A percentile compares a stretch with the other conserved stretches of the same genome.
phyloP scores from a whole-genome alignment of 2,888 invertebrate genomes.

The Temnothorax unifasciatus region DNA sequence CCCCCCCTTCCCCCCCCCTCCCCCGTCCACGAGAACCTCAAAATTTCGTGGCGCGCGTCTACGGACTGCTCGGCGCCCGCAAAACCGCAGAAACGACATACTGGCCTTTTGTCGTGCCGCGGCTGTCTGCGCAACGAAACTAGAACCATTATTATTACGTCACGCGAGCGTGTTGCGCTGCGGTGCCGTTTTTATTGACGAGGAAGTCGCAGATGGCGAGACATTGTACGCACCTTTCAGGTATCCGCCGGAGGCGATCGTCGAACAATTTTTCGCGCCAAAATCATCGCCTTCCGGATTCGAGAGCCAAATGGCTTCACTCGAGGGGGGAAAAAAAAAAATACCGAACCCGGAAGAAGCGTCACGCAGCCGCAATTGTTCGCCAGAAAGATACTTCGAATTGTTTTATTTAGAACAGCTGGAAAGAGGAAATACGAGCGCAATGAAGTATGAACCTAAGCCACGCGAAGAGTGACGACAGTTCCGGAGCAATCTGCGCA shows the following conservation, averaged over 20 bases:
- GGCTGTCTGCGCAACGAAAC: conserved; percentile 66
- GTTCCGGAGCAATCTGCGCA: conserved; percentile 23
- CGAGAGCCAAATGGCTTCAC: conserved; percentile 5
- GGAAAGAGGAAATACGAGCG: not conserved
- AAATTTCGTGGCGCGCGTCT: conserved; percentile 65
- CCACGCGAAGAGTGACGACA: conserved; percentile 36
- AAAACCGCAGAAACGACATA: conserved; percentile 84
- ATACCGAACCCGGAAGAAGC: conserved; percentile 27
- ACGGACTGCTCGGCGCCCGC: conserved; percentile 75
- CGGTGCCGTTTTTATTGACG: conserved; percentile 69
- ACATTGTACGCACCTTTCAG: conserved; percentile 63
- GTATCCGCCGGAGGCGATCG: conserved; percentile 51
- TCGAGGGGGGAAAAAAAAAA: not conserved
- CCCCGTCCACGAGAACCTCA: conserved; percentile 34
- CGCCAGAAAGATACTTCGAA: conserved; percentile 13
- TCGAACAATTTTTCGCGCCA: conserved; percentile 46
- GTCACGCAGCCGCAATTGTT: conserved; percentile 22
- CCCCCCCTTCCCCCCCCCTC: conserved; percentile 29
- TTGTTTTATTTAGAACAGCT: not conserved
- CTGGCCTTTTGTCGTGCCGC: conserved; percentile 79
- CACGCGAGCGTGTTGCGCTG: conserved; percentile 70
- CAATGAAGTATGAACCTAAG: conserved; percentile 10
- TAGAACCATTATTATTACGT: conserved; percentile 75
- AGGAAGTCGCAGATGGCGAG: conserved; percentile 73
- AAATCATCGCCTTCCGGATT: conserved; percentile 55